A percentile compares a stretch with the other conserved stretches of the same genome.
phyloP scores from a whole-genome alignment of 2,113 vertebrate species.

The Chloropsis hardwickii region DNA sequence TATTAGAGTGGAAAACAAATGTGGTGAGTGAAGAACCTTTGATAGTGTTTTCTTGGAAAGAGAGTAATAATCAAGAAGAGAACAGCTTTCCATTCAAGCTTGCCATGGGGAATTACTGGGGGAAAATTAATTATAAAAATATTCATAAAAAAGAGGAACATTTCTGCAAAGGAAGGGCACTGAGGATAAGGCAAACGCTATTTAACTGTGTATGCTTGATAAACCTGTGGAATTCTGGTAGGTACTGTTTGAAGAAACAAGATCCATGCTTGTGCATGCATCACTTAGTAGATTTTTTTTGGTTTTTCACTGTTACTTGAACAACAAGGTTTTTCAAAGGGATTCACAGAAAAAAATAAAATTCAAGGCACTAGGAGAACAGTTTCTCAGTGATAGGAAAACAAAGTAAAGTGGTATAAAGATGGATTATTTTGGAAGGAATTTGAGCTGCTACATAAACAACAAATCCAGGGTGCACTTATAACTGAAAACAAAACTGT shows the following conservation, averaged over 20 bases:
- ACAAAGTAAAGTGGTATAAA: background rate
- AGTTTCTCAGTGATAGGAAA: background rate
- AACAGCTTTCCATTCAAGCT: background rate
- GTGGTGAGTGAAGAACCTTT: background rate
- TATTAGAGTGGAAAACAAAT: background rate
- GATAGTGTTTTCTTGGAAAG: background rate
- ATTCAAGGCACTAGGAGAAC: background rate
- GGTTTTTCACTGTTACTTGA: background rate
- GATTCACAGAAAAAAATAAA: background rate
- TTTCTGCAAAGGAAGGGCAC: background rate
- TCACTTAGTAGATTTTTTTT: background rate
- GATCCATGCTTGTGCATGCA: background rate
- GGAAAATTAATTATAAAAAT: background rate
- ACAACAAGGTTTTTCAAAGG: background rate
- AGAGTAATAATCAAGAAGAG: background rate
- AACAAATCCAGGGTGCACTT: background rate
- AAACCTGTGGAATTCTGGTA: background rate
- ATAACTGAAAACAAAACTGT: background rate
- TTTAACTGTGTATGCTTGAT: background rate
- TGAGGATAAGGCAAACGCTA: background rate
- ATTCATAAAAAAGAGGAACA: background rate
- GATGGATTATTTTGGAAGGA: background rate
- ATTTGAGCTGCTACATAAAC: background rate
- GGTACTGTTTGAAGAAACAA: background rate
- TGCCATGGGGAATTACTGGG: background rate